Conservation (phyloP, 2,113 vertebrate genomes). For the Erpornis zantholeuca region DNA sequence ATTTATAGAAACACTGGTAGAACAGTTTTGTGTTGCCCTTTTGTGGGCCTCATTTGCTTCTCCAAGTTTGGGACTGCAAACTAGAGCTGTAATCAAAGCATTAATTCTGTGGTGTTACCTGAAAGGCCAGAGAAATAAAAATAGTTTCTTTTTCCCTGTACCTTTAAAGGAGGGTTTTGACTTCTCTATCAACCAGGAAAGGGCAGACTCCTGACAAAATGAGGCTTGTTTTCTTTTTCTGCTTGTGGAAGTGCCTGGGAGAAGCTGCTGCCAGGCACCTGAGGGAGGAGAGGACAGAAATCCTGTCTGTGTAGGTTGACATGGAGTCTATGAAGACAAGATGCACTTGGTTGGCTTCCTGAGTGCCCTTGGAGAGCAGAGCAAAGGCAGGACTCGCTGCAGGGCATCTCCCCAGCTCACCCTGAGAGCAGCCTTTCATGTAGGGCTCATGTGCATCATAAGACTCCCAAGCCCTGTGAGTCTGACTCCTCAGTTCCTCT, state of each 20-base stretch:
- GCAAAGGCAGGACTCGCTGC: not conserved
- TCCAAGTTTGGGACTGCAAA: not conserved
- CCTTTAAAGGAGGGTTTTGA: not conserved
- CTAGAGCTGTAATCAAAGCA: not conserved
- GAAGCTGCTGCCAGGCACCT: not conserved
- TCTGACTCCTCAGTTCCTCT: not conserved
- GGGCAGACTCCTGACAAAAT: not conserved
- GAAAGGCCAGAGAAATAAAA: constrained; percentile 4
- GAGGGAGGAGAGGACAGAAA: not conserved
- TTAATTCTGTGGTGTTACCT: constrained; percentile 23
- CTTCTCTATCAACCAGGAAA: not conserved
- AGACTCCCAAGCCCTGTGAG: not conserved
- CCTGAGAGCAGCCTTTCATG: not conserved
- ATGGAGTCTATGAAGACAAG: not conserved
- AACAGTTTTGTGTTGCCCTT: constrained; percentile 32
- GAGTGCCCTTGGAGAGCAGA: not conserved
- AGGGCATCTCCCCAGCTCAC: not conserved
- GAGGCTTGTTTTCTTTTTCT: not conserved
- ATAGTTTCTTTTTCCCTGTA: not conserved
- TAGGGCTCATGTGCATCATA: not conserved
- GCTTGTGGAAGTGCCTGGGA: not conserved
- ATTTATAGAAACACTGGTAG: constrained; percentile 32
- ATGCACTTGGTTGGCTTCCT: not conserved
- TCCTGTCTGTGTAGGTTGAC: not conserved
- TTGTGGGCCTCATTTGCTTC: constrained; percentile 24